Conservation (phyloP, 2,888 invertebrate genomes). For the Epinotia nisella region DNA sequence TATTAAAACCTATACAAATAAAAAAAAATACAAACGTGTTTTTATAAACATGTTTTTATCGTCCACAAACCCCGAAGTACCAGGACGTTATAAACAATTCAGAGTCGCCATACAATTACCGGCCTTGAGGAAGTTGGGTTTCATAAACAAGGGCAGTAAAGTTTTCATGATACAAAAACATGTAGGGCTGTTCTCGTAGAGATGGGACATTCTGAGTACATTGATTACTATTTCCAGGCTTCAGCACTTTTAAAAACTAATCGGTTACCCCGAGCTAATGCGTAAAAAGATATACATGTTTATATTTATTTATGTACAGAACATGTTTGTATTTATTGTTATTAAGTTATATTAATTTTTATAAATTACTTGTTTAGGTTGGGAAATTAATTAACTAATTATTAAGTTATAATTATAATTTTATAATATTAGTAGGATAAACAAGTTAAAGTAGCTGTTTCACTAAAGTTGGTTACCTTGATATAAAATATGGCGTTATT, state of each 20-base stretch:
- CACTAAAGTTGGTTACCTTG: no score
- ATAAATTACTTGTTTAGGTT: no score
- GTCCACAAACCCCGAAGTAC: conserved; percentile 19
- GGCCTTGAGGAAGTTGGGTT: conserved; percentile 36
- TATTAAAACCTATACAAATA: not conserved
- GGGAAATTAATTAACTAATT: no score
- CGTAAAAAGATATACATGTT: not conserved
- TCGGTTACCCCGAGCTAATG: not conserved
- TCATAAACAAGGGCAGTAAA: conserved; percentile 42
- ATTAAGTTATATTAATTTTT: not conserved
- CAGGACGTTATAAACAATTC: conserved; percentile 35
- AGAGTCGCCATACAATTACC: conserved; percentile 34
- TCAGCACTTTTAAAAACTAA: not conserved
- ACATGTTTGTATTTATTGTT: no score
- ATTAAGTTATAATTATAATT: no score
- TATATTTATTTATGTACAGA: no score
- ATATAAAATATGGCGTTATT: no score
- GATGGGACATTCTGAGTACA: not conserved
- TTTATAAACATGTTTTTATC: conserved; percentile 11
- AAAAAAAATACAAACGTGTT: not conserved
- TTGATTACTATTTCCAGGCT: not conserved
- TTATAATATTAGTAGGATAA: no score
- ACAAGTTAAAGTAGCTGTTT: no score
- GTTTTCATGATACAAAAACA: conserved; percentile 37
- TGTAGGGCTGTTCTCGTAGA: conserved; percentile 17